Percentiles rank a stretch among this genome's conserved stretches.
Conservation (phyloP, 2,888 invertebrate species). For the Hirtodrosophila alboralis region DNA sequence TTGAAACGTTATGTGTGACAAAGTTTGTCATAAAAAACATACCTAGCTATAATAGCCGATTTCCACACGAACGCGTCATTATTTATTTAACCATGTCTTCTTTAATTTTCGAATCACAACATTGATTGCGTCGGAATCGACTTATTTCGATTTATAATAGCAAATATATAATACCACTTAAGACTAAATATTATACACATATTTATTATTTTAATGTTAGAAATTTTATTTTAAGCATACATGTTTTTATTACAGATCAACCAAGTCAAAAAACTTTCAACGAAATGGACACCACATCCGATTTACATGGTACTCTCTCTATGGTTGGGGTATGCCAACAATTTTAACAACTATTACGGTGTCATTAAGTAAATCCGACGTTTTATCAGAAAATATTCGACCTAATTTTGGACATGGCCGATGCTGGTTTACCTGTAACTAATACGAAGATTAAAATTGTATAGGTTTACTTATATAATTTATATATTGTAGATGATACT, state of each 20-base stretch:
- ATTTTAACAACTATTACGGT: conserved; percentile 86
- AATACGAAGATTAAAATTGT: background rate
- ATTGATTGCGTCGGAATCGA: no score
- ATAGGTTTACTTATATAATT: background rate
- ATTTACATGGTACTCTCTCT: conserved; percentile 88
- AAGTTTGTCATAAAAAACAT: no score
- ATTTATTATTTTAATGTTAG: no score
- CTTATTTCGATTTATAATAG: no score
- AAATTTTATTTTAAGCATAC: no score
- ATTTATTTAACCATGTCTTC: no score
- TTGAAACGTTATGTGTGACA: no score
- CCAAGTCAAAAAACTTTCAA: conserved; percentile 68
- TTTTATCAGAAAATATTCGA: conserved; percentile 85
- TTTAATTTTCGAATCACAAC: no score
- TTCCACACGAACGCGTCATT: no score
- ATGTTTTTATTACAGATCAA: conserved; percentile 60
- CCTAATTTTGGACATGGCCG: conserved; percentile 87
- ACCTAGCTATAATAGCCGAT: no score
- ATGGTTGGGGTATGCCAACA: conserved; percentile 89
- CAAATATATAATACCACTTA: no score
- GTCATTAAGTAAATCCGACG: conserved; percentile 85
- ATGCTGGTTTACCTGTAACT: conserved; percentile 87
- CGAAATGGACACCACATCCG: conserved; percentile 81
- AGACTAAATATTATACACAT: no score
- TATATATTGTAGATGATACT: conserved; percentile 68